Evolutionary conservation across 2,888 invertebrate species (phyloP).

Genomic region (Halocaridina rubra): DNA sequence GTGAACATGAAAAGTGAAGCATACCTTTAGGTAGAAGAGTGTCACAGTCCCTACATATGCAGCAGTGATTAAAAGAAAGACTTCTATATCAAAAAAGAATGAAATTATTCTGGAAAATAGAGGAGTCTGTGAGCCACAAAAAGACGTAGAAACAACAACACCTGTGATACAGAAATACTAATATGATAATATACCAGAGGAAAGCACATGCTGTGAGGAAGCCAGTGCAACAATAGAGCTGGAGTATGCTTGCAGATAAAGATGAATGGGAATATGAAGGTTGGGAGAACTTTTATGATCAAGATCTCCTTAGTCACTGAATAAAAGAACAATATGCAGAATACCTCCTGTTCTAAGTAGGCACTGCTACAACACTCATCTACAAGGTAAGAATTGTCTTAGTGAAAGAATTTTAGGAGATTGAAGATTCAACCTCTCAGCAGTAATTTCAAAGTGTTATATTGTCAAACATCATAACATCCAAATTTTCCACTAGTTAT

Average conservation of each 20-base stretch:
- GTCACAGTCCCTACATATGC: neutral
- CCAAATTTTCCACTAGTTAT: too few relatives aligned
- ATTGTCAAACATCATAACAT: too few relatives aligned
- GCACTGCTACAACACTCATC: too few relatives aligned
- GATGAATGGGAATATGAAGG: neutral
- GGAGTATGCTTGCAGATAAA: neutral
- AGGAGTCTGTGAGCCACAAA: neutral
- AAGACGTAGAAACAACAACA: neutral
- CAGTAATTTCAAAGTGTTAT: neutral
- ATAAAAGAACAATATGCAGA: neutral
- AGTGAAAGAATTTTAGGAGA: neutral
- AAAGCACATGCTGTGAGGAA: neutral
- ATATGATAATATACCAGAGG: neutral
- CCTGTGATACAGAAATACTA: neutral
- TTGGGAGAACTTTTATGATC: neutral
- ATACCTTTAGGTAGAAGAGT: neutral
- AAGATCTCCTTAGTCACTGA: neutral
- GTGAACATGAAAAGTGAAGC: neutral
- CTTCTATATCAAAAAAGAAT: neutral
- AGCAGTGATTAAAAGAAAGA: neutral
- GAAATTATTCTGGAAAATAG: neutral
- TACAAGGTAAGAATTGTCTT: neutral
- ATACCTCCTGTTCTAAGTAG: too few relatives aligned
- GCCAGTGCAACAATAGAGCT: neutral
- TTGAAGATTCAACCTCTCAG: neutral